Conservation (phyloP, 2,888 invertebrate genomes). For the Drosophila nr. medialis region DNA sequence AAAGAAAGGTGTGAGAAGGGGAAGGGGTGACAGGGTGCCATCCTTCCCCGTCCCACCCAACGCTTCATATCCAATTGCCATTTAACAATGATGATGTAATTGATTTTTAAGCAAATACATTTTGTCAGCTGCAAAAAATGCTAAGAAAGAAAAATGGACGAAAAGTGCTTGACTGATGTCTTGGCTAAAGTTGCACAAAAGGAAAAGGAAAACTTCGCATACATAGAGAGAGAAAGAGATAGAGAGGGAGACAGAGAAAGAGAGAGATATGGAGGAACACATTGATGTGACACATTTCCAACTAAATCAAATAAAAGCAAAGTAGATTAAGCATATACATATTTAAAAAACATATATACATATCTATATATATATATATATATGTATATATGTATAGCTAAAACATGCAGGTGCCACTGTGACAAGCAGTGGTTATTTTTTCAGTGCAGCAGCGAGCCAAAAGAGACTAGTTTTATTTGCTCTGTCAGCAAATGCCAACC, state of each 20-base stretch:
- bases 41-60: not conserved
- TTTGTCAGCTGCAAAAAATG: conserved; percentile 45
- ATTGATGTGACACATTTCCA: conserved; percentile 19
- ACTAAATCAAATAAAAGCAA: conserved; percentile 60
- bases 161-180: conserved; percentile 71
- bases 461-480: conserved; percentile 62
- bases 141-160: conserved; percentile 19
- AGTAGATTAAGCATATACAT: conserved; percentile 18
- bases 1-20: not conserved
- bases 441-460: conserved; percentile 53
- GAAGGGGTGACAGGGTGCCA: not conserved
- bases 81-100: conserved; percentile 80
- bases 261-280: not conserved
- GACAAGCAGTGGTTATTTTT: conserved; percentile 50
- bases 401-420: conserved; percentile 45
- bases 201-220: not conserved
- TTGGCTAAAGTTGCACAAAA: conserved; percentile 47
- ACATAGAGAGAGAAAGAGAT: not conserved
- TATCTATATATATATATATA: conserved; percentile 1
- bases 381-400: conserved; percentile 5
- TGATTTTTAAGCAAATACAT: conserved; percentile 78
- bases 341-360: conserved; percentile 9
- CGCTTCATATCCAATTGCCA: conserved; percentile 61
- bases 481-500: conserved; percentile 31
- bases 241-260: accelerated